A percentile compares a stretch with the other conserved stretches of the same genome.
Evolutionary conservation across 2,888 invertebrate genomes (phyloP).

Genomic region (Chymomyza procnemis): DNA sequence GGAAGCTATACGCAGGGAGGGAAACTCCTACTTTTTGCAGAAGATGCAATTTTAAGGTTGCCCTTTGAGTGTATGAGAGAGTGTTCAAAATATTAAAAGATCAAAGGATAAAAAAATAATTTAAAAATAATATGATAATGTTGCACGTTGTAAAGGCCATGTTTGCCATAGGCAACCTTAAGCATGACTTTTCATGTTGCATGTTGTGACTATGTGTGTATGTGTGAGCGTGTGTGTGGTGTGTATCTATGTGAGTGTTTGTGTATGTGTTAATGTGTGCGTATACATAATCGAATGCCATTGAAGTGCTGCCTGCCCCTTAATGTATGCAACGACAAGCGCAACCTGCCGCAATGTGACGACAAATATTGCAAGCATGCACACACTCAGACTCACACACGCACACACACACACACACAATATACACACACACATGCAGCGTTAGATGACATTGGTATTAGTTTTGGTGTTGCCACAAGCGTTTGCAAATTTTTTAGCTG

Average conservation of each 20-base stretch:
- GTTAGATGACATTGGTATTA: neutral
- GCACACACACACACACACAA: no score
- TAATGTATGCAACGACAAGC: conserved; percentile 17
- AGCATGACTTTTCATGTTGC: no score
- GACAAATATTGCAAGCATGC: neutral
- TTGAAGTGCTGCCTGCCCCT: conserved; percentile 18
- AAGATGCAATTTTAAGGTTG: no score
- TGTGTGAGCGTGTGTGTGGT: neutral
- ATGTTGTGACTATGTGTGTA: neutral
- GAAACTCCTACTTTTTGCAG: no score
- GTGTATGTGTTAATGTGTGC: neutral
- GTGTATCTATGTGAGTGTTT: neutral
- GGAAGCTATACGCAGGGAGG: no score
- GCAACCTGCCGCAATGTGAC: conserved; percentile 3
- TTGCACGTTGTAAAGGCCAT: neutral
- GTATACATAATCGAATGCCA: conserved; percentile 22
- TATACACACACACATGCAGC: neutral
- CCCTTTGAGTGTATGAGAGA: no score
- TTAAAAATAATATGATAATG: neutral
- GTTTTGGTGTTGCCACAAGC: neutral
- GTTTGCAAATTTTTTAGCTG: neutral
- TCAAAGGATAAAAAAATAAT: neutral
- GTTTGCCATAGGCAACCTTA: no score
- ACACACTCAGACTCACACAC: no score
- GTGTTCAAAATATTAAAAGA: no score